phyloP scores from a whole-genome alignment of 2,888 invertebrate genomes.

The Eutolmus rufibarbis region DNA sequence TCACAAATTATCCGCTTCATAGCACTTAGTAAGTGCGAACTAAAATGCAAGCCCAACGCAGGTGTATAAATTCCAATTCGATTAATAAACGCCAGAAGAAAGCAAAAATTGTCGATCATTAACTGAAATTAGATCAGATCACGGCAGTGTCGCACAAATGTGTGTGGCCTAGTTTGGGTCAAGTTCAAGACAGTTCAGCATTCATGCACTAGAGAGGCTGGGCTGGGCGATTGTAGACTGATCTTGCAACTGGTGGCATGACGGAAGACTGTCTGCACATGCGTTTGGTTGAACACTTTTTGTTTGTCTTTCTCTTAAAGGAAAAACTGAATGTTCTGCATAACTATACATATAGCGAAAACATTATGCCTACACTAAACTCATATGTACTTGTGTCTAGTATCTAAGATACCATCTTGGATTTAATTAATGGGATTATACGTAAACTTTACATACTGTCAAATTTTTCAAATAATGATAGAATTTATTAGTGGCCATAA shows the following conservation, averaged over 20 bases:
- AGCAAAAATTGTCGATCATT: conserved; percentile 21
- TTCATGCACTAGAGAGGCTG: background rate
- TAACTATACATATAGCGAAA: background rate
- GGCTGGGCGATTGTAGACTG: background rate
- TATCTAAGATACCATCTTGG: too few species aligned
- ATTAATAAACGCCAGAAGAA: background rate
- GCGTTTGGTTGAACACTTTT: background rate
- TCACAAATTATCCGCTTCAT: background rate
- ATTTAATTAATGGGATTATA: too few species aligned
- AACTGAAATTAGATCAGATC: conserved; percentile 13
- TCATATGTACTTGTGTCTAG: too few species aligned
- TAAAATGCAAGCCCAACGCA: background rate
- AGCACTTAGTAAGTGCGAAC: background rate
- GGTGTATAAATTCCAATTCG: conserved; percentile 1
- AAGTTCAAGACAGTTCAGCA: conserved; percentile 1
- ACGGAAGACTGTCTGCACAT: background rate
- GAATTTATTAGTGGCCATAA: too few species aligned
- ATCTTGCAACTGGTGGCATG: background rate
- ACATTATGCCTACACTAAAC: background rate
- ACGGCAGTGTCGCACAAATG: background rate
- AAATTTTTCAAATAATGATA: too few species aligned
- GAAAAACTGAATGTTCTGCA: background rate
- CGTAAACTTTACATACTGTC: too few species aligned
- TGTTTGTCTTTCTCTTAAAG: background rate
- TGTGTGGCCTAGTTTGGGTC: conserved; percentile 29